These are phyloP conservation scores for Oxyura jamaicensis DNA, from an alignment of 2,113 vertebrate genomes.

Conservation along the genomic window DNA sequence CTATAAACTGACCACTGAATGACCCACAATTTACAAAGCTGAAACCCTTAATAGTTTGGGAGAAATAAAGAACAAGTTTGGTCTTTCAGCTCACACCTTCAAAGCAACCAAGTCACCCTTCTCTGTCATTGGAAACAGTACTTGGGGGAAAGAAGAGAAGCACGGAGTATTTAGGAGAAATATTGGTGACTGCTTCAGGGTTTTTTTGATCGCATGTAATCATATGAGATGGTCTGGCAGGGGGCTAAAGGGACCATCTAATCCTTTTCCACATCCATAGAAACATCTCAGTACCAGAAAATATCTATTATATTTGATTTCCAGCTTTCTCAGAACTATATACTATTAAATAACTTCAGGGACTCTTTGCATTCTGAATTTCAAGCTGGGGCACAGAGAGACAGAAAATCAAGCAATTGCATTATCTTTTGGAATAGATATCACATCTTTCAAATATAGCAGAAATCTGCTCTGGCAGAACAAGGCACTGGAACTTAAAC, in stretches of 20 bases:
- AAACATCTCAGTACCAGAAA: background rate
- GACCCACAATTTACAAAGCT: background rate
- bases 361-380: conserved; percentile 40
- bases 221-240: background rate
- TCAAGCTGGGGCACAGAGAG: background rate
- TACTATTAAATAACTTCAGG: conserved; percentile 37
- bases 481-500: background rate
- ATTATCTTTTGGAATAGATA: conserved; percentile 9
- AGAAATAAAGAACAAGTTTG: background rate
- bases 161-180: background rate
- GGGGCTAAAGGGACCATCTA: background rate
- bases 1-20: background rate
- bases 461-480: conserved; percentile 6
- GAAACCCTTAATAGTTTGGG: background rate
- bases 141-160: background rate
- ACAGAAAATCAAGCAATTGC: conserved; percentile 27
- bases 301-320: conserved; percentile 32
- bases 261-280: conserved; percentile 11
- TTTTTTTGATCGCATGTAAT: background rate
- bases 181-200: background rate
- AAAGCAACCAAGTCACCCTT: background rate
- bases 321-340: background rate
- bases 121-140: background rate
- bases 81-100: background rate
- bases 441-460: background rate